These are phyloP conservation scores for Rhingia campestris DNA, from an alignment of 2,888 invertebrate genomes.

Conservation along the genomic window DNA sequence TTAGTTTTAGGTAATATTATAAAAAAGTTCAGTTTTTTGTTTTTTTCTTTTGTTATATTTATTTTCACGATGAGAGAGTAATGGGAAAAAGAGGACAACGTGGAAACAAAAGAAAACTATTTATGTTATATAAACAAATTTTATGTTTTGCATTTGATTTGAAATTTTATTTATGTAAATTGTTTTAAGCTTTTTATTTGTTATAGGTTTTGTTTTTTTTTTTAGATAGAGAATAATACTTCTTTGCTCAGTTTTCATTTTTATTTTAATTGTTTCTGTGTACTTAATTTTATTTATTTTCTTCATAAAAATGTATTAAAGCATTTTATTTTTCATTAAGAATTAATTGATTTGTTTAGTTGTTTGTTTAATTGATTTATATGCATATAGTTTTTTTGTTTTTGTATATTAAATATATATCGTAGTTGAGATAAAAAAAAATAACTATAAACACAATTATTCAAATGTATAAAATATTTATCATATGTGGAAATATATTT, in stretches of 20 bases:
- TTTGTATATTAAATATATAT: slow-evolving; percentile 56
- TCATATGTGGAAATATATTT: slow-evolving; percentile 42
- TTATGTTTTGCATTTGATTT: slow-evolving; percentile 30
- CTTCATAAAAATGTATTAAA: slow-evolving; percentile 71
- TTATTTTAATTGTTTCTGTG: slow-evolving; percentile 22
- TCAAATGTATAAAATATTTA: slow-evolving; percentile 39
- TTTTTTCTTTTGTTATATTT: too few species aligned
- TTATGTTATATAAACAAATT: slow-evolving; percentile 15
- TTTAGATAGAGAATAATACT: slow-evolving; percentile 68
- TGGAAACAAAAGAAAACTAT: slow-evolving; percentile 35
- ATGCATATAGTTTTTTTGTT: slow-evolving; percentile 54
- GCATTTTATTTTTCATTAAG: slow-evolving; percentile 71
- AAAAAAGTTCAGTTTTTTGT: slow-evolving; percentile 34
- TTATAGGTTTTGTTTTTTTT: background rate
- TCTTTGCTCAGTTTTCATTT: slow-evolving; percentile 51
- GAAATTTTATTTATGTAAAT: slow-evolving; percentile 24
- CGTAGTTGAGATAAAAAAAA: slow-evolving; percentile 54
- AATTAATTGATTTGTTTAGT: slow-evolving; percentile 71
- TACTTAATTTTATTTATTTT: slow-evolving; percentile 23
- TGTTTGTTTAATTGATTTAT: slow-evolving; percentile 61
- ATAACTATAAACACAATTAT: slow-evolving; percentile 46
- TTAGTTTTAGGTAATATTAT: slow-evolving; percentile 59
- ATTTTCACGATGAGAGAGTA: slow-evolving; percentile 56
- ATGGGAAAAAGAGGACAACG: slow-evolving; percentile 38
- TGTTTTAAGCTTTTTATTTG: slow-evolving; percentile 46